Percentiles rank a stretch among this genome's conserved stretches.
Conservation (phyloP, 2,113 vertebrate species). For the Carlito syrichta region DNA sequence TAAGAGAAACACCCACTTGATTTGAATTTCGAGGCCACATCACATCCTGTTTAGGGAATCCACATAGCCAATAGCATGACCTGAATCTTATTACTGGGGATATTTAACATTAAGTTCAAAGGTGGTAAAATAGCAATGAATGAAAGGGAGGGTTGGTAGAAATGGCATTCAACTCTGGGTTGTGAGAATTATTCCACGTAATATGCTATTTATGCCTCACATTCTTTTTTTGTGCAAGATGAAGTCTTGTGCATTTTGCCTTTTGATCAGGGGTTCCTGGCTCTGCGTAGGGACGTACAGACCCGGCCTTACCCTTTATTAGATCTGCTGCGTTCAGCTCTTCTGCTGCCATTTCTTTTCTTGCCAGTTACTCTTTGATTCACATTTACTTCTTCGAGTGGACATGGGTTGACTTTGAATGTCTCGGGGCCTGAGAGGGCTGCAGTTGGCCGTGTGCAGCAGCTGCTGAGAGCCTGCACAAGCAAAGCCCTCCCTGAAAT, state of each 20-base stretch:
- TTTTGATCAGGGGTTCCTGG: not conserved
- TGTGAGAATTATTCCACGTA: not conserved
- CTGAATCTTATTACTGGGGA: slow-evolving; percentile 43
- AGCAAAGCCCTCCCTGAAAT: not conserved
- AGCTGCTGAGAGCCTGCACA: not conserved
- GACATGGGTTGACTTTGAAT: not conserved
- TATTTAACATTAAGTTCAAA: slow-evolving; percentile 62
- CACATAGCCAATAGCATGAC: slow-evolving; percentile 38
- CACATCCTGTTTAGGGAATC: slow-evolving; percentile 23
- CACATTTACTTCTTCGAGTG: not conserved
- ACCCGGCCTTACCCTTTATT: not conserved
- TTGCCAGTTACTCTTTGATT: slow-evolving; percentile 5
- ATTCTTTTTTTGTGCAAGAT: not conserved
- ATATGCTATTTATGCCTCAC: not conserved
- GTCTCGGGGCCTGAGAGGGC: not conserved
- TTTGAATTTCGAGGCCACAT: slow-evolving; percentile 46
- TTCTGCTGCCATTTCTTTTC: slow-evolving; percentile 1
- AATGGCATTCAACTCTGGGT: not conserved
- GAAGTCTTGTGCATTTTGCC: slow-evolving; percentile 1
- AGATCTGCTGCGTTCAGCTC: slow-evolving; percentile 8
- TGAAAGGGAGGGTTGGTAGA: not conserved
- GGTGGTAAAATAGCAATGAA: slow-evolving; percentile 37
- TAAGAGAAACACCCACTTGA: slow-evolving; percentile 36
- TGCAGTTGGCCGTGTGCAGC: not conserved
- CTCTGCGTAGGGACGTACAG: slow-evolving; percentile 9